These are phyloP conservation scores for Sthenelais limicola DNA, from an alignment of 2,888 invertebrate species.

Conservation along the genomic window DNA sequence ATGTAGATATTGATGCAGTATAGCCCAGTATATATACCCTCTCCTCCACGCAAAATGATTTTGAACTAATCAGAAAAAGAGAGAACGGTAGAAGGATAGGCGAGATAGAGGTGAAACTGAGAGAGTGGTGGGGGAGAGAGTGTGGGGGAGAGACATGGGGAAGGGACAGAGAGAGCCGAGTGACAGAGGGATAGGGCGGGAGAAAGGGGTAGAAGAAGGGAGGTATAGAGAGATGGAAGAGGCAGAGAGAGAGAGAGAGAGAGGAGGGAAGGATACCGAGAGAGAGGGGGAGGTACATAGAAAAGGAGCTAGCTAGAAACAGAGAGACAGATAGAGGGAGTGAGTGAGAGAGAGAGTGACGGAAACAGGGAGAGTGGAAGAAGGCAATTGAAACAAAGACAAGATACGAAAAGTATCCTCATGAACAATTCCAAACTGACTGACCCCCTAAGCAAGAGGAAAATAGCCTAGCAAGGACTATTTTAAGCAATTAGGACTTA, in stretches of 20 bases:
- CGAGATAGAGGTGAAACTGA: neutral
- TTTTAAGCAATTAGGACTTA: too few species aligned
- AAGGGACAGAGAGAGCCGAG: neutral
- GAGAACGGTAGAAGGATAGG: neutral
- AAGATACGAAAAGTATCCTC: too few species aligned
- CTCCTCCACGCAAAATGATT: neutral
- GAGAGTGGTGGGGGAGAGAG: neutral
- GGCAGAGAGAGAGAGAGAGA: neutral
- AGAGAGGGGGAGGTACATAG: neutral
- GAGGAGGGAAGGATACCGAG: neutral
- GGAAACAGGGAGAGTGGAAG: too few species aligned
- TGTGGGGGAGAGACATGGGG: neutral
- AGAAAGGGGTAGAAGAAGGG: neutral
- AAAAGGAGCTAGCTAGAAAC: too few species aligned
- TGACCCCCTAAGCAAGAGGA: too few species aligned
- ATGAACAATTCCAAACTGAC: too few species aligned
- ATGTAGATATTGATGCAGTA: too few species aligned
- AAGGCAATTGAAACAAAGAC: too few species aligned
- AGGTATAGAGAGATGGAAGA: neutral
- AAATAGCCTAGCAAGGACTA: too few species aligned
- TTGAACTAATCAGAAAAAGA: neutral
- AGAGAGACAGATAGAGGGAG: too few species aligned
- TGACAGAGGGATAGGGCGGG: conserved; percentile 5
- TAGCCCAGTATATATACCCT: too few species aligned
- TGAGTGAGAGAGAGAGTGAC: too few species aligned